Conservation (phyloP, 1,140 invertebrate species). For the Holotrichia oblita region DNA sequence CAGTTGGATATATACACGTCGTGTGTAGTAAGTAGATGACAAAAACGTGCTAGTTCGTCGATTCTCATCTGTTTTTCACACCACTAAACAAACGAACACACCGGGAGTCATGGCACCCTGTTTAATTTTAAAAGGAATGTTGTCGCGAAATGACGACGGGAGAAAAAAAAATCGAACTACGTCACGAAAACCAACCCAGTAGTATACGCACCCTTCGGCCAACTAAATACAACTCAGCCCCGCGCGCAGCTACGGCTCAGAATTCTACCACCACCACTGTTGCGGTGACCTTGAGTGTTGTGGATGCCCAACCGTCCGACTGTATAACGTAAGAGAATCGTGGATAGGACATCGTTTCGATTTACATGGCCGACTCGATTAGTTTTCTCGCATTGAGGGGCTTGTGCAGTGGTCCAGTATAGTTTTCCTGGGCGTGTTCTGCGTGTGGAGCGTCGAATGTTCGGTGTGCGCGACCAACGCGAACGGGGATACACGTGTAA, state of each 20-base stretch:
- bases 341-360: constrained; percentile 44
- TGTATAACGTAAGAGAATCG: constrained; percentile 43
- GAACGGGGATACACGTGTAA: constrained; percentile 61
- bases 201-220: constrained; percentile 58
- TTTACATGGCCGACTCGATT: constrained; percentile 53
- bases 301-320: constrained; percentile 57
- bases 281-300: constrained; percentile 60
- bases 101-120: constrained; percentile 30
- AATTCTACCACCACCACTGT: constrained; percentile 59
- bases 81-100: constrained; percentile 38
- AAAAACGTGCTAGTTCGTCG: constrained; percentile 28
- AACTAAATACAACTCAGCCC: constrained; percentile 60
- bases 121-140: constrained; percentile 23
- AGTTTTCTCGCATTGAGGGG: constrained; percentile 58
- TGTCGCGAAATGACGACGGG: constrained; percentile 25
- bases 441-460: constrained; percentile 40
- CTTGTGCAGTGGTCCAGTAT: constrained; percentile 57
- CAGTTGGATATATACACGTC: constrained; percentile 26
- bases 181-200: constrained; percentile 35
- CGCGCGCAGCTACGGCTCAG: constrained; percentile 60
- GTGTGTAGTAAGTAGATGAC: constrained; percentile 22
- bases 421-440: constrained; percentile 52
- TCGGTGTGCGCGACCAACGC: constrained; percentile 42
- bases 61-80: constrained; percentile 36
- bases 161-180: constrained; percentile 22